Base-by-base conservation (phyloP, 2,888 invertebrate genomes). In the Allacma fusca region DNA sequence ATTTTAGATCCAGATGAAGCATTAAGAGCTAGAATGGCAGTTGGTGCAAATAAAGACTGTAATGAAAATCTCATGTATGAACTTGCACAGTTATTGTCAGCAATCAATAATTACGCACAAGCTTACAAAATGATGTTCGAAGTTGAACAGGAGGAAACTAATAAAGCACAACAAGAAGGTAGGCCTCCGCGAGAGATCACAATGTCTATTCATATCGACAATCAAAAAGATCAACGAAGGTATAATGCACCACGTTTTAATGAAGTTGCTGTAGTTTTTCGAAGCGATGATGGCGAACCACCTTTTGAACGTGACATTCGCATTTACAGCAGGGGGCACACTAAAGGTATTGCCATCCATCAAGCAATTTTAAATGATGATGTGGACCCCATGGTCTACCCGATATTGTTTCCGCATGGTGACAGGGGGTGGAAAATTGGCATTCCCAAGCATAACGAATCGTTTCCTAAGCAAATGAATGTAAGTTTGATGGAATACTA, bases 351-450 rank as follows among this genome's bases (percentile, higher is more conserved):
- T n/a, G n/a, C n/a, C n/a, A n/a, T n/a, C n/a, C n/a, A n/a, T n/a
- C n/a, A n/a, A n/a, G n/a, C n/a, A n/a, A n/a, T n/a, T n/a, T n/a
- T n/a, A n/a, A n/a, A 7, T 62, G 29, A 21, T 7, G 5, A 19
- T 13, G 72, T 65, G 28, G 84, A 84, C 65, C 77, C 83, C 24
- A 81, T 84, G 81, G 26, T 50, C 4, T 84, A 84, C 50, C 80
- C 82, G 1, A 16, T 84, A 13, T 65, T 84, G 1, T 84, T 82
- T 64, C 83, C 83, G 0, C 71, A 57, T 44, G 84, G 83, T 34
- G 80, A 59, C 19, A 59, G 19, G 40, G 40, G 40, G 5, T 40
- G 40, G n/a, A n/a, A n/a, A n/a, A n/a, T n/a, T n/a, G n/a, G n/a
- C n/a, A n/a, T n/a, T n/a, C n/a, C n/a, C n/a, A n/a, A n/a, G n/a